phyloP scores from a whole-genome alignment of 2,888 invertebrate genomes.

The Celastrina argiolus region DNA sequence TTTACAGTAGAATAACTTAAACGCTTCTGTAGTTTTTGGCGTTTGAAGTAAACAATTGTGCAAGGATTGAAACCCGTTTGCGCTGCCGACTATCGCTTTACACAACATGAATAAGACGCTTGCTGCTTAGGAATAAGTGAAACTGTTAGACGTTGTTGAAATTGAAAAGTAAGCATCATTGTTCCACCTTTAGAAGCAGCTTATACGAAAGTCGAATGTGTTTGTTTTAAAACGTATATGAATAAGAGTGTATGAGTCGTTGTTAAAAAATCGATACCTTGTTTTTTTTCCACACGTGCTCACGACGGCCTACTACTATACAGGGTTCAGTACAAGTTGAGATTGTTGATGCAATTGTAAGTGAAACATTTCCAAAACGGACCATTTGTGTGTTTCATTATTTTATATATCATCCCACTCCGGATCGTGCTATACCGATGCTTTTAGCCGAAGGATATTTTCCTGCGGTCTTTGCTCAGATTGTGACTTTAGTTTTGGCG shows the following conservation, averaged over 20 bases:
- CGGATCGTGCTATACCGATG: slow-evolving; percentile 45
- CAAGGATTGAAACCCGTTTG: slow-evolving; percentile 29
- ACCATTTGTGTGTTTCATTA: slow-evolving; percentile 65
- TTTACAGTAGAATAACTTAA: slow-evolving; percentile 29
- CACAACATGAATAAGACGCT: slow-evolving; percentile 9
- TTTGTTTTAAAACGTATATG: not conserved
- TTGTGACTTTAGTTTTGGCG: slow-evolving; percentile 14
- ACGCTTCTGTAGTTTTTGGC: slow-evolving; percentile 69
- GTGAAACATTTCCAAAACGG: slow-evolving; percentile 65
- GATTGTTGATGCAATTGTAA: slow-evolving; percentile 78
- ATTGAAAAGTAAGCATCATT: not conserved
- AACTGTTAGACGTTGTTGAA: slow-evolving; percentile 13
- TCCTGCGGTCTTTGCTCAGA: slow-evolving; percentile 17
- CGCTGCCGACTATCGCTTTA: slow-evolving; percentile 24
- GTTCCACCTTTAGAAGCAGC: not conserved
- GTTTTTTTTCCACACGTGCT: slow-evolving; percentile 72
- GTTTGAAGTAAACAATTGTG: slow-evolving; percentile 45
- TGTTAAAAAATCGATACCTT: slow-evolving; percentile 55
- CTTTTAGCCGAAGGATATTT: slow-evolving; percentile 21
- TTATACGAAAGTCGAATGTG: not conserved
- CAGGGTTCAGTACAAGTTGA: slow-evolving; percentile 75
- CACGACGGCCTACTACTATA: slow-evolving; percentile 54
- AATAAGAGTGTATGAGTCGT: slow-evolving; percentile 34
- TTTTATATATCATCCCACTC: slow-evolving; percentile 54
- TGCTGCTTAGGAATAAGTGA: slow-evolving; percentile 20